Conservation (phyloP, 2,113 vertebrate genomes). For the Heloderma charlesbogerti region DNA sequence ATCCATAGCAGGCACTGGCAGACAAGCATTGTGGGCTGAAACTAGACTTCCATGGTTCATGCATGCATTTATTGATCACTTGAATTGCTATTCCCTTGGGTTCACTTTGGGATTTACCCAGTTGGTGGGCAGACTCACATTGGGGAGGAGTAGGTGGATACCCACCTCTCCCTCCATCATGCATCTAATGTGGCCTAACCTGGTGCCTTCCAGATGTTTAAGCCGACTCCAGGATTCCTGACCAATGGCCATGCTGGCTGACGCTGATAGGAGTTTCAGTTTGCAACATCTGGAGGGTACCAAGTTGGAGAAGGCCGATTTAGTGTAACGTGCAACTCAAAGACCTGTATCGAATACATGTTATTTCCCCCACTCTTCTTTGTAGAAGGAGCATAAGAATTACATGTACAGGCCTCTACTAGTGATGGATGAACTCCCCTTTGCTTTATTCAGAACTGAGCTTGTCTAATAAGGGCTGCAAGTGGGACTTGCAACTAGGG, state of each 20-base stretch:
- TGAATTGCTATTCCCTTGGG: background rate
- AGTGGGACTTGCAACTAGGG: background rate
- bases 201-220: no score
- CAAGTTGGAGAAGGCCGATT: background rate
- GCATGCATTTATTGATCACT: background rate
- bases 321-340: background rate
- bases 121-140: background rate
- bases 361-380: background rate
- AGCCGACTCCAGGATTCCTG: no score
- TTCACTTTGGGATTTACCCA: background rate
- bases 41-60: background rate
- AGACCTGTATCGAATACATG: background rate
- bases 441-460: background rate
- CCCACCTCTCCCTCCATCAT: background rate
- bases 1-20: background rate
- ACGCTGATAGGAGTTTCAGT: no score
- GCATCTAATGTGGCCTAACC: no score
- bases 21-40: background rate
- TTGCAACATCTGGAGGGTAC: no score
- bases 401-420: background rate
- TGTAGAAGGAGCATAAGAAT: background rate
- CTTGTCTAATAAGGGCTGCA: background rate
- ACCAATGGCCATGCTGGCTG: no score
- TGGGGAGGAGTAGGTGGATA: no score
- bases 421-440: background rate